Conservation (phyloP, 2,113 vertebrate genomes). For the Spea multiplicata region DNA sequence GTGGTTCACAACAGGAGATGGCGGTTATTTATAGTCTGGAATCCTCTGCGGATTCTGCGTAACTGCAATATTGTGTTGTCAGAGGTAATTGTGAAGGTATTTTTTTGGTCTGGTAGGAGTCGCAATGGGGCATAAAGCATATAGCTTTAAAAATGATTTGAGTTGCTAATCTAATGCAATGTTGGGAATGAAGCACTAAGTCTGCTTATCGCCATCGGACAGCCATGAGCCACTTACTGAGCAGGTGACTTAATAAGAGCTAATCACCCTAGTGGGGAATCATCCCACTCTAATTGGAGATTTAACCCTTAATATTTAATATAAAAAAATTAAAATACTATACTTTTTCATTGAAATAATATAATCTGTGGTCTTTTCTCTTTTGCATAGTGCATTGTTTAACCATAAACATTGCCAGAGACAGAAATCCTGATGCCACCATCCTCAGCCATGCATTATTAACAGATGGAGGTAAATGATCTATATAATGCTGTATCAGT, state of each 20-base stretch:
- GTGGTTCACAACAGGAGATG: slow-evolving; percentile 19
- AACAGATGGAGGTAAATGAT: too few relatives aligned
- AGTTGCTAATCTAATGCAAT: neutral
- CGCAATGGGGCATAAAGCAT: neutral
- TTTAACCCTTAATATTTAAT: too few relatives aligned
- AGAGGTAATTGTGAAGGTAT: neutral
- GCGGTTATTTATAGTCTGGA: slow-evolving; percentile 17
- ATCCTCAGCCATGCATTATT: too few relatives aligned
- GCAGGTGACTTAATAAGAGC: neutral
- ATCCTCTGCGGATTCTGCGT: neutral
- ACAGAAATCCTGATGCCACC: too few relatives aligned
- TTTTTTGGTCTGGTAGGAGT: neutral
- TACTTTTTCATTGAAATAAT: too few relatives aligned
- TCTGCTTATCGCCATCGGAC: neutral
- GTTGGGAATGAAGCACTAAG: neutral
- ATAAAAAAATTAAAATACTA: too few relatives aligned
- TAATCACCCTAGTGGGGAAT: neutral
- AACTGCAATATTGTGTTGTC: neutral
- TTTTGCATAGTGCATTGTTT: too few relatives aligned
- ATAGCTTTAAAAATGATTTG: neutral
- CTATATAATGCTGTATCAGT: too few relatives aligned
- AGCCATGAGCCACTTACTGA: neutral
- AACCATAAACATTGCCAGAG: too few relatives aligned
- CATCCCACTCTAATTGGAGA: neutral
- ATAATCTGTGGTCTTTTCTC: too few relatives aligned